Base-by-base conservation (phyloP, 2,888 invertebrate species). In the Pardosa pseudoannulata region DNA sequence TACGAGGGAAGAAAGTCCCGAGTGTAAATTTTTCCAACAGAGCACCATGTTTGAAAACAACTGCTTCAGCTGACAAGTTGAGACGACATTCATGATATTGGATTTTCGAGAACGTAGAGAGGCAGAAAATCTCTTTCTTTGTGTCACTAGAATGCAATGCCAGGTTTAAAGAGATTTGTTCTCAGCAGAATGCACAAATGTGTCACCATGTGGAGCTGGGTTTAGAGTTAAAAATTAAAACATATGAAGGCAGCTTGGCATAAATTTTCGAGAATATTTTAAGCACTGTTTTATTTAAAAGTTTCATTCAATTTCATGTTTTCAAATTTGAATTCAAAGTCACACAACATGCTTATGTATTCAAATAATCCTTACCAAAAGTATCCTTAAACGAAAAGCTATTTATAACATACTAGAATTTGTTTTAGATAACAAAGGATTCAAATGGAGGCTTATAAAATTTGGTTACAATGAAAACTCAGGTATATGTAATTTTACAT, bases 31-130 rank as follows among this genome's bases (percentile, higher is more conserved):
- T 46, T 46, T 46, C 46, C 2, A 46, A 46, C 13, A 46, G 46
- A 46, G n/a, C 46, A 46, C 46, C 46, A 6, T 46, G 46, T 46
- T 46, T 46, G 46, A n/a, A 46, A 46, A 46, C 46, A 46, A 46
- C 46, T 46, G 46, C 16, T 46, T 46, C 16, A 46, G 11, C 13
- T 46, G 46, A 46, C 46, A 46, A 46, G 46, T 46, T 46, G 46
- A 46, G 46, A 11, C 46, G 11, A 16, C 46, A 6, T 46, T 11
- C 46, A 46, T 46, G 46, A 46, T 46, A 46, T 46, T 46, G 46
- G 46, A 46, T 46, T 46, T 46, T 46, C 46, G 2, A 46, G 46
- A 11, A n/a, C 11, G n/a, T 46, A 46, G 46, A 46, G 46, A 46
- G 16, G 46, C n/a, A 46, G 5, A 46, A 46, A 46, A 46, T 46